Base-by-base conservation (phyloP, 1,140 invertebrate species). In the Berghia stephanieae region DNA sequence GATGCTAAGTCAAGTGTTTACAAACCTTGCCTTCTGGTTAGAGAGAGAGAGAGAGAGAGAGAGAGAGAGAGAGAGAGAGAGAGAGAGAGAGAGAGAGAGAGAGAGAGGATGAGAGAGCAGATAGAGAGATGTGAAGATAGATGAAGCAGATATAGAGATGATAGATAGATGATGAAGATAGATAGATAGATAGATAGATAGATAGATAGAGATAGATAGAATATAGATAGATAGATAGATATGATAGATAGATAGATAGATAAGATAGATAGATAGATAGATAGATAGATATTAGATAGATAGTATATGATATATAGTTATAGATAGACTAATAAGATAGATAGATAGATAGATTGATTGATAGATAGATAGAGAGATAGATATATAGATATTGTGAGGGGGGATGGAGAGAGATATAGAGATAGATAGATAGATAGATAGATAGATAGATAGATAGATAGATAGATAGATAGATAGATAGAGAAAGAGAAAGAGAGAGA, bases 1-100 rank as follows among this genome's bases (percentile, higher is more conserved):
- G n/a, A n/a, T n/a, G n/a, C n/a, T n/a, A n/a, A n/a, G n/a, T n/a
- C n/a, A n/a, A n/a, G n/a, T n/a, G n/a, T n/a, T n/a, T n/a, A n/a
- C n/a, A n/a, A n/a, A n/a, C n/a, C n/a, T n/a, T n/a, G n/a, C n/a
- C n/a, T n/a, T n/a, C n/a, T n/a, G n/a, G n/a, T n/a, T n/a, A 36
- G n/a, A 66, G 60, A 66, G 24, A 27, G 8, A 66, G 60, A 36
- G 24, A 36, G 8, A 36, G 60, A 66, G 0, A 27, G 60, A 66
- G 3, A 66, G 60, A 27, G 8, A 36, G 8, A 66, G 60, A 27
- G 8, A 27, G 60, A 66, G 24, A 66, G 24, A 27, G 24, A 66
- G 60, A 66, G 24, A 66, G 24, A 27, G 60, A 70, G 38, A 43
- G 43, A 18, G 16, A 70, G 43, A 46, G n/a, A 70, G 68, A 70